Percentiles rank a stretch among this genome's conserved stretches.
These are phyloP conservation scores for Leguminivora glycinivorella DNA, from an alignment of 1,140 invertebrate genomes.

Conservation along the genomic window DNA sequence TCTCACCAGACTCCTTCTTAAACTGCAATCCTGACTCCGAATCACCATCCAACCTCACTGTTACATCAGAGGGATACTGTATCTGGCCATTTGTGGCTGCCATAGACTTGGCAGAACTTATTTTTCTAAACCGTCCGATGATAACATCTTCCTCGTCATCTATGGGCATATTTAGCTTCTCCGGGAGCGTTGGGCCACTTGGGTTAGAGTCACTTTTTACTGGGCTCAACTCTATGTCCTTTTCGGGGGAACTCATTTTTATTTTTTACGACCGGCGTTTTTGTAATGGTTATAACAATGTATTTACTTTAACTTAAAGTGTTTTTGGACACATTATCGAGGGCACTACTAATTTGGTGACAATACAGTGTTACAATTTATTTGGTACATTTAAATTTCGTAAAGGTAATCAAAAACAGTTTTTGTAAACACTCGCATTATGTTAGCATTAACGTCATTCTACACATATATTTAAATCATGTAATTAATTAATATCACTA, in stretches of 20 bases:
- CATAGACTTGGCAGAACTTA: conserved; percentile 78
- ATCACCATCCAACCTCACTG: conserved; percentile 51
- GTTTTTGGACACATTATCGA: background rate
- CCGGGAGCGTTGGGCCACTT: conserved; percentile 33
- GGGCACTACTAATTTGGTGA: background rate
- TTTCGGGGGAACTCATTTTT: conserved; percentile 61
- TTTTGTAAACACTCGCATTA: background rate
- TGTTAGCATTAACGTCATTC: background rate
- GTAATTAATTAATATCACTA: background rate
- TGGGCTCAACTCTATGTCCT: conserved; percentile 68
- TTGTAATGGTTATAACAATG: background rate
- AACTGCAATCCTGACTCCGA: conserved; percentile 68
- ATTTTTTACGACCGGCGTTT: conserved; percentile 18
- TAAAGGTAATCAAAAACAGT: background rate
- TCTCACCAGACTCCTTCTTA: conserved; percentile 49
- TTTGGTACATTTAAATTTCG: background rate
- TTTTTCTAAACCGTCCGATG: conserved; percentile 76
- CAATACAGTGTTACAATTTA: background rate
- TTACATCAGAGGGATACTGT: conserved; percentile 65
- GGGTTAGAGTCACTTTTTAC: conserved; percentile 46
- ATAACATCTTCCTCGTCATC: conserved; percentile 74
- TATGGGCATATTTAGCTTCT: conserved; percentile 48
- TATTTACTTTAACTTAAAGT: conserved; percentile 12
- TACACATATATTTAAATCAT: background rate
- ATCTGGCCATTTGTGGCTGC: conserved; percentile 75